These are phyloP conservation scores for Daboia siamensis DNA, from an alignment of 2,113 vertebrate species.

Conservation along the genomic window DNA sequence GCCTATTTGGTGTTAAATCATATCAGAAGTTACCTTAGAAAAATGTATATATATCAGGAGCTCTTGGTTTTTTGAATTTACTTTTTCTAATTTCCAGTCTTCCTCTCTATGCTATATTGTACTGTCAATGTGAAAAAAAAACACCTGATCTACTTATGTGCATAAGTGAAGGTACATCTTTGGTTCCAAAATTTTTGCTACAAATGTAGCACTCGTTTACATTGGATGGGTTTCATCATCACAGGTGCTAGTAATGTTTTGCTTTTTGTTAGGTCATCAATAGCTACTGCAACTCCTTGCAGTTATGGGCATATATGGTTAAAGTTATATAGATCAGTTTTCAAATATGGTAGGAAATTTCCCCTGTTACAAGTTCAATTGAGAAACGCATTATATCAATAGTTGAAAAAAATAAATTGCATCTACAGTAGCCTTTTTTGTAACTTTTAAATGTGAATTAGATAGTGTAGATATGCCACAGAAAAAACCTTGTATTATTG, in stretches of 20 bases:
- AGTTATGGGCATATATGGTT: conserved; percentile 17
- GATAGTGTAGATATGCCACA: neutral
- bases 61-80: conserved; percentile 47
- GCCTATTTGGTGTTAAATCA: conserved; percentile 42
- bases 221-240: conserved; percentile 62
- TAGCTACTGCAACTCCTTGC: conserved; percentile 34
- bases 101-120: conserved; percentile 40
- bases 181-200: conserved; percentile 67
- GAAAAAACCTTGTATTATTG: neutral
- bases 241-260: conserved; percentile 72
- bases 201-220: conserved; percentile 62
- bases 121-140: conserved; percentile 23
- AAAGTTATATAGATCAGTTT: neutral
- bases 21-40: conserved; percentile 44
- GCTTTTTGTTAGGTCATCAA: conserved; percentile 4
- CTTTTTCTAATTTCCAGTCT: conserved; percentile 25
- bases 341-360: neutral
- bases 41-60: conserved; percentile 52
- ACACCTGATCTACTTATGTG: conserved; percentile 45
- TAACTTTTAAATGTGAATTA: neutral
- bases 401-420: neutral
- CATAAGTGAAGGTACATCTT: conserved; percentile 47
- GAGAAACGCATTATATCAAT: neutral
- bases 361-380: neutral
- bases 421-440: neutral